Base-by-base conservation (phyloP, 37 sponge, comb jelly and placozoan species). In the Tethya wilhelma region DNA sequence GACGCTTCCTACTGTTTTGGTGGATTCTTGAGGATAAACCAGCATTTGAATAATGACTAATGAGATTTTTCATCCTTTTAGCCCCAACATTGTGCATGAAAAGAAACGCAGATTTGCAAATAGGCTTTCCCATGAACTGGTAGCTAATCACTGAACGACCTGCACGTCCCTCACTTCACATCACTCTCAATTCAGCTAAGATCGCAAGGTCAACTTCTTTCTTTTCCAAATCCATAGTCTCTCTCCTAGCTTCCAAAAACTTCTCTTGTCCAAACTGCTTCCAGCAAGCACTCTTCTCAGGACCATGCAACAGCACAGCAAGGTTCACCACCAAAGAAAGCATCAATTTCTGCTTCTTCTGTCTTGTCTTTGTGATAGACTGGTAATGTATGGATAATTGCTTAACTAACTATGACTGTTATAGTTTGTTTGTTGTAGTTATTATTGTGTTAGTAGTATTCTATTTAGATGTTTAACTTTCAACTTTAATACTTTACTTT, bases 21-120 rank as follows among this genome's bases (percentile, higher is more conserved):
- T 62, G 64, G n/a, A 62, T 62, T 62, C 64, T 62, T 62, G 64
- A 28, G 64, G 64, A 19, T 25, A 62, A 62, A 28, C 64, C 64
- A 62, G n/a, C 30, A 62, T 62, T 25, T 23, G n/a, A 19, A 62
- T 62, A 23, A 62, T 62, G 30, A 8, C 8, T 49, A 20, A 49
- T 49, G 17, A 49, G 17, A 49, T 49, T 49, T 49, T 49, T 49
- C 11, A 49, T 11, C 17, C 17, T 19, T 62, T 25, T 62, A 12
- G 29, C 30, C n/a, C 64, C 64, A 28, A 62, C 64, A 25, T 19
- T 25, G 30, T 62, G 11, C 11, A 49, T 49, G 17, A 49, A 49
- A 19, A 62, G n/a, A 25, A 62, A 62, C n/a, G 64, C 30, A 62
- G 64, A 62, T 25, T 62, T 62, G 64, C 64, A 62, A 62, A 62